Evolutionary conservation across 2,888 invertebrate species (phyloP).

Genomic region (Subacronicta megacephala): DNA sequence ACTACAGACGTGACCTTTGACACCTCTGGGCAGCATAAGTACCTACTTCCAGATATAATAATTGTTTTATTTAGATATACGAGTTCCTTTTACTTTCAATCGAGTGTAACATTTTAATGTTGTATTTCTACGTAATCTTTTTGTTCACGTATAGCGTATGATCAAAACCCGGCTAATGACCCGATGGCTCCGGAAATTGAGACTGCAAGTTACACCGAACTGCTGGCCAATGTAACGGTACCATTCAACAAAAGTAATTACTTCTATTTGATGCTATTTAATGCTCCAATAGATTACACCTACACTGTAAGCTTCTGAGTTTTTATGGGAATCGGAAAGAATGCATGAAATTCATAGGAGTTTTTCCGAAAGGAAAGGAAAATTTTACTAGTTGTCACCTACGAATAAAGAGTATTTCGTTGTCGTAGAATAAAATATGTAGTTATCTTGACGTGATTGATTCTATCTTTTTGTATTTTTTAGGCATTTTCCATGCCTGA

Average conservation of each 20-base stretch:
- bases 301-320: neutral
- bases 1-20: too few relatives aligned
- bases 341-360: neutral
- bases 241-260: constrained; percentile 24
- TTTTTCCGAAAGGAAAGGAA: neutral
- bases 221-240: constrained; percentile 50
- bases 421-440: too few relatives aligned
- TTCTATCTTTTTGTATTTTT: too few relatives aligned
- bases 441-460: too few relatives aligned
- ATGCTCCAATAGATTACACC: constrained; percentile 12
- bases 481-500: too few relatives aligned
- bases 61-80: neutral
- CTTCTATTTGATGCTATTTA: constrained; percentile 18
- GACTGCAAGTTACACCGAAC: constrained; percentile 43
- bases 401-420: too few relatives aligned
- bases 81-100: neutral
- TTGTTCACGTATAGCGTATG: constrained; percentile 16
- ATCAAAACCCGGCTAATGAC: constrained; percentile 54
- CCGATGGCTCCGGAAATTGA: constrained; percentile 52
- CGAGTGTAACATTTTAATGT: neutral
- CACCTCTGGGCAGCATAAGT: neutral
- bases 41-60: neutral
- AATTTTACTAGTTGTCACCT: neutral
- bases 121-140: constrained; percentile 3
- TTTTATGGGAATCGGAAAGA: neutral